phyloP scores from a whole-genome alignment of 2,888 invertebrate species.

The Bruchidius siliquastri region DNA sequence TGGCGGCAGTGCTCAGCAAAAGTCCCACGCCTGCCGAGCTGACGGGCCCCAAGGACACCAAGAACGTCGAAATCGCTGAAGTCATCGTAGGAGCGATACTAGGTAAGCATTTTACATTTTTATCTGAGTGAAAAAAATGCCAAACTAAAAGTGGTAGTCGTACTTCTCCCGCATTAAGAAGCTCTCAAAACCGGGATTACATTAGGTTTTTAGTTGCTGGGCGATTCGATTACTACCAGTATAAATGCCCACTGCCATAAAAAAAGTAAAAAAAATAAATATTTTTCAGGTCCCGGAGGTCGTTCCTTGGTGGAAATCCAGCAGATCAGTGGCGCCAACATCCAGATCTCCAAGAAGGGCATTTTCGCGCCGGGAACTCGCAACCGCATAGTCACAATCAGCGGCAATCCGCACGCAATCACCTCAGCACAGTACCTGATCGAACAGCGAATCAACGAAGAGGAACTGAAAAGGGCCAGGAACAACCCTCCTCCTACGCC shows the following conservation, averaged over 20 bases:
- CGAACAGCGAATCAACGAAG: conserved; percentile 93
- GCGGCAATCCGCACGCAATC: conserved; percentile 84
- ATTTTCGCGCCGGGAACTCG: conserved; percentile 95
- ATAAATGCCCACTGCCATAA: too few relatives aligned
- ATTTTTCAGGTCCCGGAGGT: conserved; percentile 75
- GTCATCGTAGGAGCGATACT: conserved; percentile 96
- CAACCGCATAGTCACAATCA: conserved; percentile 95
- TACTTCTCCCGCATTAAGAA: too few relatives aligned
- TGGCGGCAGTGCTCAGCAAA: conserved; percentile 64
- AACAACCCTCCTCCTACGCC: conserved; percentile 55
- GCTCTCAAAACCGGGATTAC: too few relatives aligned
- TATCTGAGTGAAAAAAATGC: too few relatives aligned
- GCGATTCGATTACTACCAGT: too few relatives aligned
- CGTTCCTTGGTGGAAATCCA: conserved; percentile 96
- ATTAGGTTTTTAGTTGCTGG: too few relatives aligned
- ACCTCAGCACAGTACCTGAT: conserved; percentile 90
- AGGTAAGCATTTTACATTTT: conserved; percentile 57
- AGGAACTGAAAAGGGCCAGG: conserved; percentile 90
- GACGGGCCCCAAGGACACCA: conserved; percentile 68
- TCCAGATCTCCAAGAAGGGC: conserved; percentile 98
- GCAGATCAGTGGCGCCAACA: conserved; percentile 94
- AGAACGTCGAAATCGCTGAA: conserved; percentile 93
- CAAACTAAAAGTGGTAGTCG: too few relatives aligned
- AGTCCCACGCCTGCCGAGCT: conserved; percentile 76
- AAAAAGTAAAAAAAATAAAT: too few relatives aligned